Base-by-base conservation (phyloP, 2,797 vertebrate species). In the Acomys russatus region DNA sequence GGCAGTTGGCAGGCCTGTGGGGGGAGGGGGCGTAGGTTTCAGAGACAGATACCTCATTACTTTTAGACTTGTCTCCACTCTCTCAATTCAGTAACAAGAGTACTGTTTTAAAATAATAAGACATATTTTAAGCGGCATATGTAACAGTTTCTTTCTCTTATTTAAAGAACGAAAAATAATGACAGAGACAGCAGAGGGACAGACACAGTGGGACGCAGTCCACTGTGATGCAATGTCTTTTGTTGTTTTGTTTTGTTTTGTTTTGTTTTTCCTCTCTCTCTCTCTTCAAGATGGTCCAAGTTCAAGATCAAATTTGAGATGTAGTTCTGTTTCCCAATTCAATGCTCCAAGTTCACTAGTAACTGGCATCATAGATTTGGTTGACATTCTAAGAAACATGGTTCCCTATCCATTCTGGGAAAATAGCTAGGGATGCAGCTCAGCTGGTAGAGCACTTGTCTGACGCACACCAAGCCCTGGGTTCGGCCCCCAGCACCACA, bases 261-360 rank as follows among this genome's bases (percentile, higher is more conserved):
- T 44, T 44, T 44, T 44, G 44, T 44, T 44, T 44, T 44, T 44
- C 44, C 44, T 44, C 44, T 44, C 44, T 44, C 44, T 44, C 44
- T 44, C 44, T 90, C 89, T 77, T 74, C 54, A 80, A 83, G 30
- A 85, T 61, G 1, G 56, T 85, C 70, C 77, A 92, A 61, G 88
- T 10, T 76, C 25, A 90, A 90, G 54, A 83, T 94, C 94, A 88
- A 80, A 94, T 76, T 35, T 74, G 33, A 91, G 51, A 83, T 10
- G 68, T 77, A 79, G 56, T 93, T 97, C 91, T 77, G 44, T 35
- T 96, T 95, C 71, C 64, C 73, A 66, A 25, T 74, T 84, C 71
- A 35, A 56, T 92, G 51, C 38, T 54, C 18, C 30, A 71, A 80
- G 61, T 80, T 61, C 79, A 33, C 49, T 56, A 25, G 66, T 70